Conservation (phyloP, 2,797 vertebrate species). For the Arnoldichthys spilopterus region DNA sequence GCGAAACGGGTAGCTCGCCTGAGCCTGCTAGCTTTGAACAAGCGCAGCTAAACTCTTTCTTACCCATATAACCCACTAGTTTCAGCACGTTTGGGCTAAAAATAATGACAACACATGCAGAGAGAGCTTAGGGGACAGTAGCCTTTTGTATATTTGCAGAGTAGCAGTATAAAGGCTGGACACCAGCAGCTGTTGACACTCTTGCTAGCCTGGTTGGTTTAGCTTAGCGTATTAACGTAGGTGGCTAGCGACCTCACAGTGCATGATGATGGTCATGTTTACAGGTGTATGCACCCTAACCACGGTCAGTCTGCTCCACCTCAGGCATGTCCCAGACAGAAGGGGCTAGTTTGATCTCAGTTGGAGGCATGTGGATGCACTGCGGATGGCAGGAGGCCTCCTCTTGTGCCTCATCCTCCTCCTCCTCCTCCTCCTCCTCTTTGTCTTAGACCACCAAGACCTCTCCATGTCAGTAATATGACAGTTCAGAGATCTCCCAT, state of each 20-base stretch:
- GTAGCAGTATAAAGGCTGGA: too few relatives aligned
- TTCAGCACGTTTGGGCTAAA: not conserved
- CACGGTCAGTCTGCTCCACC: too few relatives aligned
- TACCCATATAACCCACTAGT: not conserved
- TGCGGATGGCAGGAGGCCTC: slow-evolving; percentile 9
- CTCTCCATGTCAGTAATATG: not conserved
- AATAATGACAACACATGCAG: not conserved
- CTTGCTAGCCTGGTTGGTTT: slow-evolving; percentile 7
- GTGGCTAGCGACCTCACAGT: not conserved
- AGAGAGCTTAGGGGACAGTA: not conserved
- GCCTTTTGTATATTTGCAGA: not conserved
- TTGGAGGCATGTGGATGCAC: not conserved
- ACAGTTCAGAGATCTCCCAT: not conserved
- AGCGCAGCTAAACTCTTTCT: not conserved
- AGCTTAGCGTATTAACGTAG: not conserved
- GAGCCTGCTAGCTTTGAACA: not conserved
- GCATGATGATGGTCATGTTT: not conserved
- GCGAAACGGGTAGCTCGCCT: not conserved
- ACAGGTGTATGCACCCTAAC: not conserved
- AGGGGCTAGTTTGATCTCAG: not conserved
- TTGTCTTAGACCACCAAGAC: not conserved
- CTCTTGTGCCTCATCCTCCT: not conserved
- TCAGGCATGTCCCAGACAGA: not conserved
- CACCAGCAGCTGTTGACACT: slow-evolving; percentile 43
- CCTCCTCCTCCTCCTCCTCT: not conserved